These are phyloP conservation scores for Aphrophora alni DNA, from an alignment of 2,888 invertebrate genomes.

Conservation along the genomic window DNA sequence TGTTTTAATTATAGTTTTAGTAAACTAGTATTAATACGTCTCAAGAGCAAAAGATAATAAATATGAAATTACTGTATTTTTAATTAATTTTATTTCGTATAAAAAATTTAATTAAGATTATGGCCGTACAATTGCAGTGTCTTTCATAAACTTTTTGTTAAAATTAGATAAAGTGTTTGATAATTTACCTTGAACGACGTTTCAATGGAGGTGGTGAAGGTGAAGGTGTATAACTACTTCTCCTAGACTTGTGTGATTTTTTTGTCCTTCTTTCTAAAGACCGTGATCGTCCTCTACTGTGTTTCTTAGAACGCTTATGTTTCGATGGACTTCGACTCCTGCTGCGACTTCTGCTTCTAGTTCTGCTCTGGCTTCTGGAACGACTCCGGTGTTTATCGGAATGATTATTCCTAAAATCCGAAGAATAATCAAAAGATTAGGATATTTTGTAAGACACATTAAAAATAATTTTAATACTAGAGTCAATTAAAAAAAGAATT, in stretches of 20 bases:
- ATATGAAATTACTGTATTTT: no score
- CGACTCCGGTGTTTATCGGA: slow-evolving; percentile 47
- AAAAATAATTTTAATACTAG: background rate
- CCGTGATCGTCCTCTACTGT: slow-evolving; percentile 50
- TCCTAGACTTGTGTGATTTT: slow-evolving; percentile 47
- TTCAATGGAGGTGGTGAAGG: slow-evolving; percentile 43
- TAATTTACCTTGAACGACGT: slow-evolving; percentile 46
- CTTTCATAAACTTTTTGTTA: no score
- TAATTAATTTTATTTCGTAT: no score
- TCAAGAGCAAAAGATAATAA: no score
- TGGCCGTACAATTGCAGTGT: no score
- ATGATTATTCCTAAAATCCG: slow-evolving; percentile 45
- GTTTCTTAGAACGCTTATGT: slow-evolving; percentile 55
- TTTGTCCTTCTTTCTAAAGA: slow-evolving; percentile 49
- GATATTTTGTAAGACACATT: background rate
- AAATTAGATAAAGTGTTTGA: no score
- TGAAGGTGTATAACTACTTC: slow-evolving; percentile 50
- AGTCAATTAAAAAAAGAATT: no score
- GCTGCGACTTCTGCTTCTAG: slow-evolving; percentile 57
- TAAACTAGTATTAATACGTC: no score
- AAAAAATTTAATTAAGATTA: no score
- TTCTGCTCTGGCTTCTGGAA: slow-evolving; percentile 53
- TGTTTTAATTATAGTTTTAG: no score
- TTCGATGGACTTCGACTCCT: slow-evolving; percentile 55
- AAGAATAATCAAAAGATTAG: slow-evolving; percentile 19